Evolutionary conservation across 2,888 invertebrate species (phyloP), one percentile per base, ranked within the genome.

Genomic region (Eremobia ochroleuca): DNA sequence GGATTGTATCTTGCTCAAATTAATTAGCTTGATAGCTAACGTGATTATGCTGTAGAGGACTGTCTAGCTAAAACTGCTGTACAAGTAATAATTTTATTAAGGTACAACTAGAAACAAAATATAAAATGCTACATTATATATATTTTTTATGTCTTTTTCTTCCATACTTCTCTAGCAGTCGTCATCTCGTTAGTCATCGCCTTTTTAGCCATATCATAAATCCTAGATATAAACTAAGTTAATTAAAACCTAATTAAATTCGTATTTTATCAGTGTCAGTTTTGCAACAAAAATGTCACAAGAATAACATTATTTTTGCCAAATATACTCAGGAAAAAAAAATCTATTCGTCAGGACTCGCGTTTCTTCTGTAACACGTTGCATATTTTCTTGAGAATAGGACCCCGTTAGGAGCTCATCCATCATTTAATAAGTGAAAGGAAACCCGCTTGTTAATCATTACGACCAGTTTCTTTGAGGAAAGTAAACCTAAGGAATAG

Each of bases 301-400:
- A 13, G 8, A 43, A 18, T 40, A 28, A 77, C 21, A 6, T n/a
- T 13, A 18, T n/a, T 70, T 49, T 43, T 25, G 25, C 18, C 18
- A 52, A 18, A 28, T 61, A n/a, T 28, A 52, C 43, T 52, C n/a
- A 72, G 18, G 43, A 73, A 9, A 71, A 40, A 58, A 55, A 71
- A 43, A n/a, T n/a, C n/a, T 28, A 34, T 52, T 55, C 11, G 25
- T 43, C 37, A 62, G 15, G 2, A 11, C 49, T 74, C 9, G 15
- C 40, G 28, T 81, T 62, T 62, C 21, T 74, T 52, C 28, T 5
- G 28, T 52, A 15, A 81, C 61, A 62, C 73, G 73, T 81, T 77
- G 81, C 52, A 81, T 28, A n/a, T 73, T 77, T 77, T 73, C 21
- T 37, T 8, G 18, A 77, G 81, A 81, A 81, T 61, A 37, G 8